Evolutionary conservation across 2,888 invertebrate genomes (phyloP).

Genomic region (Mallateleia sp.): DNA sequence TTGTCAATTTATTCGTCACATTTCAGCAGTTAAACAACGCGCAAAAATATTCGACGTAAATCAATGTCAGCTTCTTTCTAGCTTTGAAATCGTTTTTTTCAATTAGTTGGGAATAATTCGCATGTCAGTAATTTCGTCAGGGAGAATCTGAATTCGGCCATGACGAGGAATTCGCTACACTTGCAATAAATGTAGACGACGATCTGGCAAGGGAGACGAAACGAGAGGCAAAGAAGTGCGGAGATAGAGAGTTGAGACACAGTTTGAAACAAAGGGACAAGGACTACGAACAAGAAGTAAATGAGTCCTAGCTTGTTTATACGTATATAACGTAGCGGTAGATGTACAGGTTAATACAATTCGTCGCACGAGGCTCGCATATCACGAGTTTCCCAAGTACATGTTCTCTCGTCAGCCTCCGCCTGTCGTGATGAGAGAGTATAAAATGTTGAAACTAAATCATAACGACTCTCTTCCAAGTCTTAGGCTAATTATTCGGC

Average conservation of each 20-base stretch:
- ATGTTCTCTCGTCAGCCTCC: conserved; percentile 67
- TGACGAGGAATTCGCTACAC: conserved; percentile 60
- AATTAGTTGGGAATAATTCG: conserved; percentile 44
- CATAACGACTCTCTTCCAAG: conserved; percentile 76
- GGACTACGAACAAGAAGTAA: conserved; percentile 70
- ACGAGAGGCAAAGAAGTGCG: conserved; percentile 53
- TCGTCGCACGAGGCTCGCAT: conserved; percentile 74
- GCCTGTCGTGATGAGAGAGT: conserved; percentile 77
- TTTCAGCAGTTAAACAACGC: no score
- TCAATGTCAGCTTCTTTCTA: conserved; percentile 1
- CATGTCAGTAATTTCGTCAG: conserved; percentile 53
- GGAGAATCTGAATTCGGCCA: conserved; percentile 61
- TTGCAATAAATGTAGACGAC: conserved; percentile 66
- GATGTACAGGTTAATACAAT: conserved; percentile 69
- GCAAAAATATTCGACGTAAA: neutral
- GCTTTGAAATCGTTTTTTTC: conserved; percentile 28
- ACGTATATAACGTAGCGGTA: conserved; percentile 66
- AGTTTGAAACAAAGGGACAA: conserved; percentile 71
- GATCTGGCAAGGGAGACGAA: conserved; percentile 44
- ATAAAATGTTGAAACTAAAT: conserved; percentile 82
- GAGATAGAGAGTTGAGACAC: conserved; percentile 46
- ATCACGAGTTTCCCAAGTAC: conserved; percentile 76
- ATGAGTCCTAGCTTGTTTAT: conserved; percentile 73
- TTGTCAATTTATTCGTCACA: conserved; percentile 3
- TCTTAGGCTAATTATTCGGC: conserved; percentile 68